Conservation (phyloP, 2,797 vertebrate genomes). For the Chelmon rostratus region DNA sequence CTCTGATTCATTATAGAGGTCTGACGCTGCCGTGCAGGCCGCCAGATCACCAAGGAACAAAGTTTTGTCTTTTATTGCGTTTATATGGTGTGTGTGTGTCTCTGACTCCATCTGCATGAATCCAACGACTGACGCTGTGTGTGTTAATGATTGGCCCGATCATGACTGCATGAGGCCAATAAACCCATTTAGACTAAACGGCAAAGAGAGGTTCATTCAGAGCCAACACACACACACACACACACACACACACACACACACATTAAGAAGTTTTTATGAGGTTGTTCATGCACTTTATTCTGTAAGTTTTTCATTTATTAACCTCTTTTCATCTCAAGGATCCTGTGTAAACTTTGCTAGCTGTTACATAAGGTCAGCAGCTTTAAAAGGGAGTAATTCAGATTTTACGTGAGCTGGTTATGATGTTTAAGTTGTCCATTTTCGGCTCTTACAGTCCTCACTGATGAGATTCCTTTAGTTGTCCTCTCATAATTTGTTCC, state of each 20-base stretch:
- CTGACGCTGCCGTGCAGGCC: neutral
- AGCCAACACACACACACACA: constrained; percentile 32
- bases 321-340: neutral
- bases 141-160: constrained; percentile 80
- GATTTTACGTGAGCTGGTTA: neutral
- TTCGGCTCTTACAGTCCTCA: neutral
- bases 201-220: constrained; percentile 14
- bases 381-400: neutral
- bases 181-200: constrained; percentile 61
- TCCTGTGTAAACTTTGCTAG: neutral
- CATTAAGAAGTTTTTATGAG: constrained; percentile 35
- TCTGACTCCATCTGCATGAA: constrained; percentile 43
- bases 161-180: constrained; percentile 61
- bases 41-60: constrained; percentile 2
- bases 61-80: constrained; percentile 19
- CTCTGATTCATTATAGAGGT: neutral
- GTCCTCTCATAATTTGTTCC: neutral
- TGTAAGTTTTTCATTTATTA: constrained; percentile 24
- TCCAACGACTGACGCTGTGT: constrained; percentile 24
- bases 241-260: constrained; percentile 15
- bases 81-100: constrained; percentile 15
- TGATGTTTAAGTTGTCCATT: neutral
- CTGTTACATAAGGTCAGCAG: neutral
- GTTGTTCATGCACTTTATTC: constrained; percentile 6
- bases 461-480: constrained; percentile 1